phyloP scores from a whole-genome alignment of 2,888 invertebrate species.

The Gymnoscelis rufifasciata region DNA sequence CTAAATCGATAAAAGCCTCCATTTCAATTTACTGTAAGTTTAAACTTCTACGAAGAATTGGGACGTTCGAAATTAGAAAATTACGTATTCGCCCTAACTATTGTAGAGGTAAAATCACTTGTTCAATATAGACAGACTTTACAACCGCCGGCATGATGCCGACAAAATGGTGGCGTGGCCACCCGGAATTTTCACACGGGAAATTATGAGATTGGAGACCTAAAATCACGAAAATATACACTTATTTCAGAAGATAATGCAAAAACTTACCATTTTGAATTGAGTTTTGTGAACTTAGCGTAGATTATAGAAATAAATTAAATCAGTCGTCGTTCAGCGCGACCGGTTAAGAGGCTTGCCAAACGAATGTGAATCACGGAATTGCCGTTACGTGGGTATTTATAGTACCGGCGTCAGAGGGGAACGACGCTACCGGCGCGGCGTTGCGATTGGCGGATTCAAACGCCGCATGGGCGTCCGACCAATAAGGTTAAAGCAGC shows the following conservation, averaged over 20 bases:
- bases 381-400: conserved; percentile 69
- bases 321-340: conserved; percentile 79
- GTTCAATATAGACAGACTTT: conserved; percentile 4
- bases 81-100: no score
- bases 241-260: conserved; percentile 24
- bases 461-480: conserved; percentile 64
- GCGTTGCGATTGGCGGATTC: conserved; percentile 66
- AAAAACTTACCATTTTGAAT: conserved; percentile 72
- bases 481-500: conserved; percentile 68
- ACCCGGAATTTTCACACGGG: conserved; percentile 41
- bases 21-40: no score
- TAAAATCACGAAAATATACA: conserved; percentile 9
- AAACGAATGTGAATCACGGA: conserved; percentile 80
- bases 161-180: conserved; percentile 70
- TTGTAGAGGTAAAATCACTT: no score
- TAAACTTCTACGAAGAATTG: no score
- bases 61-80: no score
- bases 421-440: conserved; percentile 67
- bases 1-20: no score
- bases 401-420: conserved; percentile 76
- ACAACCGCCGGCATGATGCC: conserved; percentile 34
- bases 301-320: conserved; percentile 66
- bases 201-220: conserved; percentile 20
- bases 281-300: conserved; percentile 70
- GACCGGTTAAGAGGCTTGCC: conserved; percentile 84